A percentile compares a stretch with the other conserved stretches of the same genome.
Conservation (phyloP, 2,888 invertebrate genomes). For the Dynastes tityus region DNA sequence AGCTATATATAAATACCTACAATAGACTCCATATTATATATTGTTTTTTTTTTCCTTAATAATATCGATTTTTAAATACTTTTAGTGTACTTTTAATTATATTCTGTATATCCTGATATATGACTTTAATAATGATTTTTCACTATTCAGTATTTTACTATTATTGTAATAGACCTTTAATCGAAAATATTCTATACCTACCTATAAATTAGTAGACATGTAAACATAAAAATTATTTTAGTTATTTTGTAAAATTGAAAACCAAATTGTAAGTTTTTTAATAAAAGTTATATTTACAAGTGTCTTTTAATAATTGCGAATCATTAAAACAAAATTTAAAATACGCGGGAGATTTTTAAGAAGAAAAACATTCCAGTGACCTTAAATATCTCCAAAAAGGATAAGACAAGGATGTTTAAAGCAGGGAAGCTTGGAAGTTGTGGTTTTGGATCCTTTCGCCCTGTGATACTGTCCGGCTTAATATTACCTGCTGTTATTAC, state of each 20-base stretch:
- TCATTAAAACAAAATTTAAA: neutral
- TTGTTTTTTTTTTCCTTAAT: constrained; percentile 32
- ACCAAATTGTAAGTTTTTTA: constrained; percentile 58
- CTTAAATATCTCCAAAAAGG: too few relatives aligned
- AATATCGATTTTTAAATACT: constrained; percentile 12
- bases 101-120: constrained; percentile 41
- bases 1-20: constrained; percentile 36
- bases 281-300: constrained; percentile 56
- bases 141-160: constrained; percentile 50
- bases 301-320: constrained; percentile 10
- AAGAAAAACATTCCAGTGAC: neutral
- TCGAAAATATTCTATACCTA: constrained; percentile 37
- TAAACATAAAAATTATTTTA: constrained; percentile 50
- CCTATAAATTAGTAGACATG: constrained; percentile 44
- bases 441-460: too few relatives aligned
- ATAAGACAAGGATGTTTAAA: too few relatives aligned
- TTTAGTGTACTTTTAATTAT: constrained; percentile 31
- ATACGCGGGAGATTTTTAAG: neutral
- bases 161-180: constrained; percentile 47
- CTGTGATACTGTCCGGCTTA: too few relatives aligned
- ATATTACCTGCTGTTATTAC: too few relatives aligned
- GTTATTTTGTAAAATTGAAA: constrained; percentile 58
- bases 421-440: too few relatives aligned
- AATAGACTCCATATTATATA: constrained; percentile 35
- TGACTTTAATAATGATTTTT: constrained; percentile 47